These are phyloP conservation scores for Tylochromis polylepis DNA, from an alignment of 2,113 vertebrate species.

Conservation along the genomic window DNA sequence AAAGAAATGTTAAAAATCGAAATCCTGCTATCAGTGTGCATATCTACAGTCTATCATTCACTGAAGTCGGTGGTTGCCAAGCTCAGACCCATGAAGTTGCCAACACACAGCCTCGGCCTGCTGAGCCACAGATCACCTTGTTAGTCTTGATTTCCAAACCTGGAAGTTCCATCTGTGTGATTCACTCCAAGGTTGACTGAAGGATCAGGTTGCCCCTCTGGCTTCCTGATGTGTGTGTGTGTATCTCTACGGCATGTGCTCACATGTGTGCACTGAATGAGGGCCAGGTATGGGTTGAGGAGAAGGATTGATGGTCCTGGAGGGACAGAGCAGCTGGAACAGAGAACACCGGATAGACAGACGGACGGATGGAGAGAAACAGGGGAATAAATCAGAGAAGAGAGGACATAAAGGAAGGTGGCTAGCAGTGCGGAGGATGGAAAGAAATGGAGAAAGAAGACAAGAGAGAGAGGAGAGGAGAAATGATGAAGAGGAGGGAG, in stretches of 20 bases:
- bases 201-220: conserved; percentile 62
- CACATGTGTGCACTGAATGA: conserved; percentile 38
- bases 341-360: conserved; percentile 60
- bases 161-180: conserved; percentile 64
- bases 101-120: background rate
- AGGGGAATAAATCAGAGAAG: conserved; percentile 67
- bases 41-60: background rate
- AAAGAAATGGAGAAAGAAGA: conserved; percentile 16
- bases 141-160: conserved; percentile 59
- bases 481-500: background rate
- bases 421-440: conserved; percentile 21
- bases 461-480: background rate
- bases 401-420: conserved; percentile 40
- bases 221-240: conserved; percentile 26
- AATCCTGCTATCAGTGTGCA: background rate
- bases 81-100: background rate
- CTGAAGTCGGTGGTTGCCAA: background rate
- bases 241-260: background rate
- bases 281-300: conserved; percentile 64
- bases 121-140: conserved; percentile 48
- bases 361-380: conserved; percentile 54
- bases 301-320: conserved; percentile 68
- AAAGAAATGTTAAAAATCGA: background rate
- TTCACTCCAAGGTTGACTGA: conserved; percentile 59
- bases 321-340: conserved; percentile 71